A percentile compares a stretch with the other conserved stretches of the same genome.
Conservation (phyloP, 2,113 vertebrate genomes). For the Spilogale gracilis region DNA sequence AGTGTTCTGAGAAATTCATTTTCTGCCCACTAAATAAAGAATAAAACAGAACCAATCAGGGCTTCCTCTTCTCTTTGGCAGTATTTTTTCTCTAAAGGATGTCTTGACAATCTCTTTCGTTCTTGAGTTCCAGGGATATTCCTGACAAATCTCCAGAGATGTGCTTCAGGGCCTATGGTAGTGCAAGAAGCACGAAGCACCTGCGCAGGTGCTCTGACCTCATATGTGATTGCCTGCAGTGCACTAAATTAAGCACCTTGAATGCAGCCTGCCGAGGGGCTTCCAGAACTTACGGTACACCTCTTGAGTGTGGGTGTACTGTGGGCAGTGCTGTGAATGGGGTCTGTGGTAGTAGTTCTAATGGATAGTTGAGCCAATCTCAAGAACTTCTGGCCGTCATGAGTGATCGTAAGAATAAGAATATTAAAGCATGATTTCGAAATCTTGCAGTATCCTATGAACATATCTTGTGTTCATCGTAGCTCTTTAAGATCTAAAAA, state of each 20-base stretch:
- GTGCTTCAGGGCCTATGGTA: conserved; percentile 23
- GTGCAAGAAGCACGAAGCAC: conserved; percentile 64
- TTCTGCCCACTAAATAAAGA: conserved; percentile 54
- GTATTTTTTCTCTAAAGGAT: conserved; percentile 75
- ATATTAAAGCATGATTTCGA: conserved; percentile 8
- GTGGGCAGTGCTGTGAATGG: not conserved
- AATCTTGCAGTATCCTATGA: not conserved
- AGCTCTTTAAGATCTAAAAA: conserved; percentile 25
- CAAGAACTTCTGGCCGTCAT: conserved; percentile 16
- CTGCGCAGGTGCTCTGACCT: conserved; percentile 62
- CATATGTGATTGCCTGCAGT: conserved; percentile 57
- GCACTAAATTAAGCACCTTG: conserved; percentile 37
- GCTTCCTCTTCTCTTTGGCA: conserved; percentile 68
- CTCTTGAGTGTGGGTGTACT: not conserved
- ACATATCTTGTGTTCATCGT: not conserved
- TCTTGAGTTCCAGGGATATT: conserved; percentile 62
- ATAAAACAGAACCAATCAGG: not conserved
- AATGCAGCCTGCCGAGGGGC: conserved; percentile 38
- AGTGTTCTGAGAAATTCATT: conserved; percentile 56
- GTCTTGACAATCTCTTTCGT: conserved; percentile 76
- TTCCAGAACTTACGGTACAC: conserved; percentile 61
- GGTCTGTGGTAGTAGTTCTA: conserved; percentile 31
- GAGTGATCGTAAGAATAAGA: not conserved
- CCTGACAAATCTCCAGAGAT: conserved; percentile 75
- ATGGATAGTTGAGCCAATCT: not conserved